phyloP scores from a whole-genome alignment of 2,113 vertebrate genomes.

The Cercopithecus mona region DNA sequence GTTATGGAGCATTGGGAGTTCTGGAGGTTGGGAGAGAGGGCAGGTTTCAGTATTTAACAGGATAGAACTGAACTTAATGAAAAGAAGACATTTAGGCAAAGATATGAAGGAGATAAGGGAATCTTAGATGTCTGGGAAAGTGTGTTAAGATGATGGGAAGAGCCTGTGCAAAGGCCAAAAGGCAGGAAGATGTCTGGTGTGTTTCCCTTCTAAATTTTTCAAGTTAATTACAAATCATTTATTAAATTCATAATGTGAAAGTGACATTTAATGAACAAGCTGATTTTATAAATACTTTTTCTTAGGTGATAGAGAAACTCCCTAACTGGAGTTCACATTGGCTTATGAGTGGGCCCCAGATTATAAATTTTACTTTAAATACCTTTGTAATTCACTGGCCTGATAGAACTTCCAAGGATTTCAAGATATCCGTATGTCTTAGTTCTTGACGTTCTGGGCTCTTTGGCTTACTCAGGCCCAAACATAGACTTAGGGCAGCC shows the following conservation, averaged over 20 bases:
- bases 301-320: not conserved
- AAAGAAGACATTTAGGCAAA: not conserved
- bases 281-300: constrained; percentile 10
- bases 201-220: constrained; percentile 22
- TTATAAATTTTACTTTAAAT: not conserved
- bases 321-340: not conserved
- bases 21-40: not conserved
- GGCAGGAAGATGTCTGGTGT: not conserved
- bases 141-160: not conserved
- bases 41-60: not conserved
- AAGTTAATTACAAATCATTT: not conserved
- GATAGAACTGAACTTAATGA: not conserved
- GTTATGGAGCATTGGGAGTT: not conserved
- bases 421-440: not conserved
- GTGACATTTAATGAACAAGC: not conserved
- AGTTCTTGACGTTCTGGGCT: not conserved
- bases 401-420: not conserved
- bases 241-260: not conserved
- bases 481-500: not conserved
- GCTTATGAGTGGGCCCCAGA: not conserved
- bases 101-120: not conserved
- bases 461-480: not conserved
- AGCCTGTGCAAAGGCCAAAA: not conserved
- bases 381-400: not conserved
- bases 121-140: not conserved